A percentile compares a stretch with the other conserved stretches of the same genome.
Evolutionary conservation across 2,888 invertebrate species (phyloP).

Genomic region (Congeria kusceri): DNA sequence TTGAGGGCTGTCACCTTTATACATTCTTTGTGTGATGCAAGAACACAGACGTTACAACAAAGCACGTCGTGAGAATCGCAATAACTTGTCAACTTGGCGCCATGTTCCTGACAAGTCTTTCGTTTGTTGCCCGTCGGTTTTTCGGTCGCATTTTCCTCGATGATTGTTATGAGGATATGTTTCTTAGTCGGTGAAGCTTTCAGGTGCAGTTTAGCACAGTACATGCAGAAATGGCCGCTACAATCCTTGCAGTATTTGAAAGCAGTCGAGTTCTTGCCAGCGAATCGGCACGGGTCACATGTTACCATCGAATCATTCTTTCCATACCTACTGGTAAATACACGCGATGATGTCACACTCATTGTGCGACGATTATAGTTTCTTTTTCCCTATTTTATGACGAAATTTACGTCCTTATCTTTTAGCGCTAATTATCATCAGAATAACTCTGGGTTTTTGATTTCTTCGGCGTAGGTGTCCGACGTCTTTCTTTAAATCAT

Average conservation of each 20-base stretch:
- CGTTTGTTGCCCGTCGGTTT: not conserved
- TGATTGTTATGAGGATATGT: conserved; percentile 18
- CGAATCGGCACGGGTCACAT: conserved; percentile 41
- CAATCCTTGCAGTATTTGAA: conserved; percentile 45
- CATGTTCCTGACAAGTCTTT: conserved; percentile 38
- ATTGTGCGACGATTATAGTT: not conserved
- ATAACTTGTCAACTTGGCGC: conserved; percentile 37
- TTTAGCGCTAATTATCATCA: too few relatives aligned
- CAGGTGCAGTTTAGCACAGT: conserved; percentile 30
- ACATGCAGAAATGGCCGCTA: conserved; percentile 34
- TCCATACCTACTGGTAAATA: not conserved
- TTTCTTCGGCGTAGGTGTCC: too few relatives aligned
- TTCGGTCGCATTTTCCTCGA: not conserved
- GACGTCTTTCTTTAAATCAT: too few relatives aligned
- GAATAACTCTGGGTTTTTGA: too few relatives aligned
- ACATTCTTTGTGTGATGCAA: conserved; percentile 41
- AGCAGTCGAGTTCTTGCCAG: conserved; percentile 26
- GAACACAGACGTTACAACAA: conserved; percentile 48
- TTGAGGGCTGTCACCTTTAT: conserved; percentile 18
- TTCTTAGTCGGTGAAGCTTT: conserved; percentile 23
- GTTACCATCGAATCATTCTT: not conserved
- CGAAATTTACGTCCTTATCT: too few relatives aligned
- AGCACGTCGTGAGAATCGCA: conserved; percentile 49
- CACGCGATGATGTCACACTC: not conserved
- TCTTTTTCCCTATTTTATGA: too few relatives aligned